These are phyloP conservation scores for Tragelaphus strepsiceros DNA, from an alignment of 2,113 vertebrate species.

Conservation along the genomic window DNA sequence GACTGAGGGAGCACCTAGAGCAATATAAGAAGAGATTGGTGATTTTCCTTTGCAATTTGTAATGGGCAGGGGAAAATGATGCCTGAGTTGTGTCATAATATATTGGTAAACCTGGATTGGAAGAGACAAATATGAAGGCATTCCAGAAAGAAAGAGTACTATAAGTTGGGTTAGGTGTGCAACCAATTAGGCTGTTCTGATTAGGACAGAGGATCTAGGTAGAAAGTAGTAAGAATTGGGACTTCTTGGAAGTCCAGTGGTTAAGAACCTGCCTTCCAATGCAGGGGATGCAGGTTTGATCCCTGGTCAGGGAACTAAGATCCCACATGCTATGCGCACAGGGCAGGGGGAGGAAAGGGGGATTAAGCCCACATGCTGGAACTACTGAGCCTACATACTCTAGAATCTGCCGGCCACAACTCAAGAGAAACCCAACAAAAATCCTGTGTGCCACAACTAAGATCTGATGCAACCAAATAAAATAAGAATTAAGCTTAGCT, in stretches of 20 bases:
- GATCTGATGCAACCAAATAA: not conserved
- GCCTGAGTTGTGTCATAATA: not conserved
- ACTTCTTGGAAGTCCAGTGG: not conserved
- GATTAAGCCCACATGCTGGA: not conserved
- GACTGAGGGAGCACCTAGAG: not conserved
- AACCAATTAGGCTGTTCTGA: not conserved
- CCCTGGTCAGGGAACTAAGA: not conserved
- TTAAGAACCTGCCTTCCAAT: not conserved
- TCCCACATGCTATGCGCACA: not conserved
- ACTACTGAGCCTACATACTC: not conserved
- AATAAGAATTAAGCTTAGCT: conserved; percentile 7
- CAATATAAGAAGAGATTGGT: not conserved
- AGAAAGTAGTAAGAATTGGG: not conserved
- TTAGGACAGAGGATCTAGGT: not conserved
- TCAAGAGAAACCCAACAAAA: not conserved
- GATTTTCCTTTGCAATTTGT: not conserved
- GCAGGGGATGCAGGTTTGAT: not conserved
- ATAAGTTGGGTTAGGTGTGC: not conserved
- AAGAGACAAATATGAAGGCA: not conserved
- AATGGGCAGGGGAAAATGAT: not conserved
- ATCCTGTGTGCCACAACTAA: not conserved
- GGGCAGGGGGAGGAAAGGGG: not conserved
- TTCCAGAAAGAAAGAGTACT: not conserved
- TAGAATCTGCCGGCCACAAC: not conserved
- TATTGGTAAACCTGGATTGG: not conserved